Evolutionary conservation across 2,797 vertebrate genomes (phyloP).

Genomic region (Gallinago nigripennis): DNA sequence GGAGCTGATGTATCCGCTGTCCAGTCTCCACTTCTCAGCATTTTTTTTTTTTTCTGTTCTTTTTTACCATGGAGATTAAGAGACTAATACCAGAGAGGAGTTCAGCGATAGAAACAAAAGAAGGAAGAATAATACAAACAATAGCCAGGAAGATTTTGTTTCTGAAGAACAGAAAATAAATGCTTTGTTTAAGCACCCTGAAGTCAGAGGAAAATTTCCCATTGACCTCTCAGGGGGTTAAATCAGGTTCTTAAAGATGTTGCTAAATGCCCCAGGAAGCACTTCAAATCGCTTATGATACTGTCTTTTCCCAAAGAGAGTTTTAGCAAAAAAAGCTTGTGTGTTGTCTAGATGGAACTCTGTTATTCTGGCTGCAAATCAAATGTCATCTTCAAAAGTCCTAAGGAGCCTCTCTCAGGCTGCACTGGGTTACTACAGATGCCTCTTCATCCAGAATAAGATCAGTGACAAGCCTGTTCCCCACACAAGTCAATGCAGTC

Average conservation of each 20-base stretch:
- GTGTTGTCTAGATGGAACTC: neutral
- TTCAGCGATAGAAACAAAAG: neutral
- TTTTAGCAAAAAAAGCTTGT: neutral
- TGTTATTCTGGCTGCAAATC: neutral
- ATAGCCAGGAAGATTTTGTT: neutral
- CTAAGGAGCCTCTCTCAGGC: conserved; percentile 80
- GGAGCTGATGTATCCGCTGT: neutral
- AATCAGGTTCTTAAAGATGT: neutral
- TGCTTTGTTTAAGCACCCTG: neutral
- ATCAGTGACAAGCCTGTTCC: conserved; percentile 58
- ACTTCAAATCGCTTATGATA: neutral
- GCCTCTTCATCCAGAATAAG: conserved; percentile 35
- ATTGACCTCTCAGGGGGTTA: neutral
- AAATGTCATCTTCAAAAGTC: conserved; percentile 66
- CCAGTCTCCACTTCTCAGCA: conserved; percentile 27
- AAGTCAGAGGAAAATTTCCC: neutral
- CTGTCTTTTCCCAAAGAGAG: neutral
- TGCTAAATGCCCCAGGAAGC: neutral
- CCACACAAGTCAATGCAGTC: conserved; percentile 53
- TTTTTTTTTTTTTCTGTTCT: neutral
- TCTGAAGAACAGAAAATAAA: conserved; percentile 1
- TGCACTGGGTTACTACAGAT: conserved; percentile 69
- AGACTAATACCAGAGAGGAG: neutral
- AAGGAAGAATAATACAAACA: neutral
- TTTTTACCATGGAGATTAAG: neutral